A percentile compares a stretch with the other conserved stretches of the same genome.
phyloP scores from a whole-genome alignment of 2,797 vertebrate genomes.

The Psittacula echo region DNA sequence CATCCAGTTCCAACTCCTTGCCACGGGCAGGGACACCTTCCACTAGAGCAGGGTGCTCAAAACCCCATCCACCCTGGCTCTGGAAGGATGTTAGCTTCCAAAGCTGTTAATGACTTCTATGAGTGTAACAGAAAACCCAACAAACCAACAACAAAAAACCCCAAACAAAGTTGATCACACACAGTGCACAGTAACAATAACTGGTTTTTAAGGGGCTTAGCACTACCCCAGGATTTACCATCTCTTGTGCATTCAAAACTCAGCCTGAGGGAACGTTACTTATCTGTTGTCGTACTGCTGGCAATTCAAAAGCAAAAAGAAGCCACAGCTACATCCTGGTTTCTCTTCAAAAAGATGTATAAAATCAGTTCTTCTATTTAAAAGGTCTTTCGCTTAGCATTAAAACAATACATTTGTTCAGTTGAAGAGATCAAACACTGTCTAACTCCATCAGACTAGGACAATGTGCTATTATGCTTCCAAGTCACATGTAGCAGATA shows the following conservation, averaged over 20 bases:
- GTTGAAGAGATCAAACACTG: constrained; percentile 39
- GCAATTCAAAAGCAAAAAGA: background rate
- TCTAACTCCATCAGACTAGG: constrained; percentile 10
- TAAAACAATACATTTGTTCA: constrained; percentile 56
- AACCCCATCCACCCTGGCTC: background rate
- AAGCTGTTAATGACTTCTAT: background rate
- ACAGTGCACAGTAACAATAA: background rate
- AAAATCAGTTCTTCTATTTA: background rate
- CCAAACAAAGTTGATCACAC: background rate
- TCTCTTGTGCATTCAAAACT: background rate
- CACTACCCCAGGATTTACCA: background rate
- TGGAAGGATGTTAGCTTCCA: background rate
- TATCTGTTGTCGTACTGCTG: background rate
- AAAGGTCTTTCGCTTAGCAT: background rate
- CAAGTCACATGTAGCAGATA: constrained; percentile 53
- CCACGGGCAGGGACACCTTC: background rate
- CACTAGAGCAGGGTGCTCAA: background rate
- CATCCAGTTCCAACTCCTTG: background rate
- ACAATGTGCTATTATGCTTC: constrained; percentile 66
- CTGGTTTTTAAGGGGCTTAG: background rate
- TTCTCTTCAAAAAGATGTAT: background rate
- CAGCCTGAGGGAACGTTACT: background rate
- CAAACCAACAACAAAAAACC: background rate
- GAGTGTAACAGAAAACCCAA: background rate
- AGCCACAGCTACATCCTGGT: background rate